phyloP scores from a whole-genome alignment of 2,797 vertebrate species.

The Meriones psammophilus region DNA sequence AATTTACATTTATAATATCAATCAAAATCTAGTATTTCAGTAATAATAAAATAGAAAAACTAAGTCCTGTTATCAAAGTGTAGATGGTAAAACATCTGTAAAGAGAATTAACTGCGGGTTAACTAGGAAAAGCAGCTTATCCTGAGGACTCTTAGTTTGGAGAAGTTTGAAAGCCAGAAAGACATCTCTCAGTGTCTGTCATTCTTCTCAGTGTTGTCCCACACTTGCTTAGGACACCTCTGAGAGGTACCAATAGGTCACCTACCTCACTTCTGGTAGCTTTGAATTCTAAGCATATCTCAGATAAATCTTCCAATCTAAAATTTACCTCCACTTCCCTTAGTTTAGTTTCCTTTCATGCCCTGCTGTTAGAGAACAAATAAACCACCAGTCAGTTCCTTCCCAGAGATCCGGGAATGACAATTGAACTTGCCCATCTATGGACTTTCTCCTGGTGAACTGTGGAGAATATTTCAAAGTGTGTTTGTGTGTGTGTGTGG shows the following conservation, averaged over 20 bases:
- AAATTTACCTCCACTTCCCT: not conserved
- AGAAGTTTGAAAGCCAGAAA: too few relatives aligned
- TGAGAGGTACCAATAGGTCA: not conserved
- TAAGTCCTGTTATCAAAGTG: not conserved
- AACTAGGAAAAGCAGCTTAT: not conserved
- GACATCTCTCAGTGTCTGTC: not conserved
- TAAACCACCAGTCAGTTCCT: fast-evolving
- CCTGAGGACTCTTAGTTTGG: not conserved
- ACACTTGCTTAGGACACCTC: fast-evolving
- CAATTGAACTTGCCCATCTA: not conserved
- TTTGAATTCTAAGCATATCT: not conserved
- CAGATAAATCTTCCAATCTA: not conserved
- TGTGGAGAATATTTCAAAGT: not conserved
- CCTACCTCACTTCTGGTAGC: fast-evolving
- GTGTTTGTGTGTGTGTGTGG: not conserved
- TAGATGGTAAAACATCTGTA: not conserved
- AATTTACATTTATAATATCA: not conserved
- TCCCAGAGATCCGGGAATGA: not conserved
- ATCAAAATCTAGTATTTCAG: not conserved
- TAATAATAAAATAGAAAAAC: not conserved
- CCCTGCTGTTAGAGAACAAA: not conserved
- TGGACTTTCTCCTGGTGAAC: not conserved
- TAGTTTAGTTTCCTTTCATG: not conserved
- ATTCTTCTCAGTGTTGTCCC: fast-evolving
- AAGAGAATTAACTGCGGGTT: not conserved